phyloP scores from a whole-genome alignment of 2,797 vertebrate species.

The Bradypodion pumilum region DNA sequence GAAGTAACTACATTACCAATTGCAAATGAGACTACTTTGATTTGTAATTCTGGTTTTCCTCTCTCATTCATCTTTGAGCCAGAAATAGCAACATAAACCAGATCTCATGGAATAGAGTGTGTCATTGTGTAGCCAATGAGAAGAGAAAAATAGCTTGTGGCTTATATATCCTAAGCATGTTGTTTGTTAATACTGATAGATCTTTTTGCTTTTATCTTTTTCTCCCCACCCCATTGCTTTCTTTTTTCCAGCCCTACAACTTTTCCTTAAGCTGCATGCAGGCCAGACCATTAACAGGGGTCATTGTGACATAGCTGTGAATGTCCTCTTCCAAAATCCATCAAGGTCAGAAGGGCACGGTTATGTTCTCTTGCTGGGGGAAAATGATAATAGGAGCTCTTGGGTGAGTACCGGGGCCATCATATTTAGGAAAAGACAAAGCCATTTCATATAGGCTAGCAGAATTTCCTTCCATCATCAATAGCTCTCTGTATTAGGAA shows the following conservation, averaged over 20 bases:
- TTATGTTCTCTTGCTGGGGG: conserved; percentile 50
- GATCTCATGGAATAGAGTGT: background rate
- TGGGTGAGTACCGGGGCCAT: conserved; percentile 53
- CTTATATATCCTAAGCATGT: background rate
- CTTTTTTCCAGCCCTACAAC: conserved; percentile 54
- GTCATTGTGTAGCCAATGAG: background rate
- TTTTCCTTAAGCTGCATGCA: conserved; percentile 48
- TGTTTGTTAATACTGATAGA: background rate
- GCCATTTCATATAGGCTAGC: background rate
- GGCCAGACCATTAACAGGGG: conserved; percentile 3
- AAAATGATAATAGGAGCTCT: background rate
- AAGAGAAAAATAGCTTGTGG: conserved; percentile 1
- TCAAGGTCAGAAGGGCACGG: conserved; percentile 48
- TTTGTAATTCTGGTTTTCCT: conserved; percentile 21
- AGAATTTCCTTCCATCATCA: background rate
- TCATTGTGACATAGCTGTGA: conserved; percentile 25
- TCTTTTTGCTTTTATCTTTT: background rate
- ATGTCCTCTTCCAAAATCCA: conserved; percentile 57
- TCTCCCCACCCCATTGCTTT: conserved; percentile 32
- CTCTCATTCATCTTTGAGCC: background rate
- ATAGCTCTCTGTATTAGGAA: background rate
- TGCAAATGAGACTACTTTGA: conserved; percentile 9
- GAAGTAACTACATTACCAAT: conserved; percentile 17
- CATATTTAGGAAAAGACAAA: background rate
- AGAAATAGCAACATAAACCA: conserved; percentile 19